Evolutionary conservation across 2,797 vertebrate species (phyloP).

Genomic region (Siniperca scherzeri): DNA sequence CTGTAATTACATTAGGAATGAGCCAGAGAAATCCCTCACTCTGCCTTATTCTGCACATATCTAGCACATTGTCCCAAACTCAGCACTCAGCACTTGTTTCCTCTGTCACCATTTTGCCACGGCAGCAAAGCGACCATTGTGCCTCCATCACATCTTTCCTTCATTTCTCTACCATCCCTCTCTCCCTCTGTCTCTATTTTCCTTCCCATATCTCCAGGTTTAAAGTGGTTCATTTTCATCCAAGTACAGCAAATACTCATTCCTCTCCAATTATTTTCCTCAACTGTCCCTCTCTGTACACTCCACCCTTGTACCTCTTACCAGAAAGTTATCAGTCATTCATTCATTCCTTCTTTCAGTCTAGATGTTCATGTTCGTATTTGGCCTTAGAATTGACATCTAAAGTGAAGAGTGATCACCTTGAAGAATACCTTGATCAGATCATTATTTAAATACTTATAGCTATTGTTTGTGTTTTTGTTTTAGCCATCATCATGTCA

Average conservation of each 20-base stretch:
- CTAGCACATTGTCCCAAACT: not conserved
- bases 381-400: too few species aligned
- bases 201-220: not conserved
- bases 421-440: not conserved
- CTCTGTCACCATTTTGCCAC: not conserved
- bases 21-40: slow-evolving; percentile 37
- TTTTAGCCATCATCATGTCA: not conserved
- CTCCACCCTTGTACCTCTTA: too few species aligned
- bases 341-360: not conserved
- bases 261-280: too few species aligned
- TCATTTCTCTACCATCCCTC: not conserved
- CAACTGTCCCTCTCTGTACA: too few species aligned
- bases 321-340: not conserved
- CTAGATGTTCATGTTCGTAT: too few species aligned
- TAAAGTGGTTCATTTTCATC: slow-evolving; percentile 27
- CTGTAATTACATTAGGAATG: slow-evolving; percentile 56
- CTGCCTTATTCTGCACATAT: slow-evolving; percentile 1
- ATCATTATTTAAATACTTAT: not conserved
- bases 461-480: not conserved
- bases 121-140: not conserved
- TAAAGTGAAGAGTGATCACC: not conserved
- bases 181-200: not conserved
- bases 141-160: not conserved
- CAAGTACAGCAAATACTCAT: too few species aligned
- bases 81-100: slow-evolving; percentile 4